Evolutionary conservation across 2,888 invertebrate genomes (phyloP).

Genomic region (Caenorhabditis sp.): DNA sequence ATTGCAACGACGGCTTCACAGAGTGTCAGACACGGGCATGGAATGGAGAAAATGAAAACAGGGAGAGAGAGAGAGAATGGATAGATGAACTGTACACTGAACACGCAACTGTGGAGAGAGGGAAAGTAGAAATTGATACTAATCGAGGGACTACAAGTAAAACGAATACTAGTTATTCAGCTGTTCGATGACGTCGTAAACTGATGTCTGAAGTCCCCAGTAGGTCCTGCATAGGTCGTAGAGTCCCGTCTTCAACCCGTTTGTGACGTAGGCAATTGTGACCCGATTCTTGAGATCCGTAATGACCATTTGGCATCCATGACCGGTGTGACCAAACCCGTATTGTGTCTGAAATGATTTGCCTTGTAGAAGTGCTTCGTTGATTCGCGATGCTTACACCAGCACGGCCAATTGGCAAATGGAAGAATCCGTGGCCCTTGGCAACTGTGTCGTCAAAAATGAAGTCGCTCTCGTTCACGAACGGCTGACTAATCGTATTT

Average conservation of each 20-base stretch:
- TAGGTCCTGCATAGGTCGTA: constrained; percentile 70
- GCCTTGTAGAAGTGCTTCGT: too few species aligned
- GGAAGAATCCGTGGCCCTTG: constrained; percentile 75
- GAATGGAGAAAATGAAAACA: neutral
- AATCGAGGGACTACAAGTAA: constrained; percentile 24
- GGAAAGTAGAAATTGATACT: constrained; percentile 10
- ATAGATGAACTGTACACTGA: constrained; percentile 27
- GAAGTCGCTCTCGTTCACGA: constrained; percentile 69
- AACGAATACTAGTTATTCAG: constrained; percentile 27
- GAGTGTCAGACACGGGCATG: constrained; percentile 24
- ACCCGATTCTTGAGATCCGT: constrained; percentile 69
- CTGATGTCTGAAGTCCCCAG: constrained; percentile 64
- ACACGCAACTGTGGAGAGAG: constrained; percentile 18
- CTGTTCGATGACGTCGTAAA: constrained; percentile 68
- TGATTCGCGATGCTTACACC: constrained; percentile 60
- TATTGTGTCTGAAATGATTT: constrained; percentile 67
- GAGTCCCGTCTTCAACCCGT: constrained; percentile 73
- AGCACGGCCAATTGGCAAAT: constrained; percentile 64
- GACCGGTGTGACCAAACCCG: constrained; percentile 74
- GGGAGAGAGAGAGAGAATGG: constrained; percentile 1
- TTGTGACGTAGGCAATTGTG: constrained; percentile 71
- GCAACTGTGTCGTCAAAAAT: constrained; percentile 68
- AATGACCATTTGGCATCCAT: constrained; percentile 73
- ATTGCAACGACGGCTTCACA: constrained; percentile 17
- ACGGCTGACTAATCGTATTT: constrained; percentile 63